Evolutionary conservation across 2,113 vertebrate genomes (phyloP).

Genomic region (Sylvilagus bachmani): DNA sequence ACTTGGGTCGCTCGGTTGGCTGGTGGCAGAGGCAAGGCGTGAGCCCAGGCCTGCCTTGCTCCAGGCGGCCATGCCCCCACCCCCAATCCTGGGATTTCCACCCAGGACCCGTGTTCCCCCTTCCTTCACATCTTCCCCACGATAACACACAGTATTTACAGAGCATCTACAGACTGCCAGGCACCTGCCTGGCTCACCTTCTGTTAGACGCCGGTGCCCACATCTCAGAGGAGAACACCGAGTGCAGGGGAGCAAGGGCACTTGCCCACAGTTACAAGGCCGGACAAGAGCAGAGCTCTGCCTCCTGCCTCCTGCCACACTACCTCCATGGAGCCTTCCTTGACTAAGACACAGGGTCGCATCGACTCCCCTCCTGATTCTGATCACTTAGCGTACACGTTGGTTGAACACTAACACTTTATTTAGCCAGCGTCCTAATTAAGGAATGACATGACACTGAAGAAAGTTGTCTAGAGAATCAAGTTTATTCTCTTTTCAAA

Average conservation of each 20-base stretch:
- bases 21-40: neutral
- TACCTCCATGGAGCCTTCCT: neutral
- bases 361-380: no score
- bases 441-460: neutral
- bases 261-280: neutral
- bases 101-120: neutral
- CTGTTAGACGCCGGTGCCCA: neutral
- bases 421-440: neutral
- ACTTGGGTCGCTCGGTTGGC: neutral
- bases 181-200: neutral
- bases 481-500: neutral
- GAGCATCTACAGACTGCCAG: neutral
- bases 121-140: neutral
- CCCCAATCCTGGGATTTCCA: neutral
- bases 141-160: neutral
- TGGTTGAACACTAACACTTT: neutral
- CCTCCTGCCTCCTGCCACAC: neutral
- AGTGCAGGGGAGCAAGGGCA: neutral
- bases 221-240: no score
- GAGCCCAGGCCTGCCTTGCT: neutral
- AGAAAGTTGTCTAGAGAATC: neutral
- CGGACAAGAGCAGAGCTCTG: neutral
- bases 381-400: rapidly evolving
- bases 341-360: neutral
- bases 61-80: neutral